Conservation (phyloP, 2,888 invertebrate genomes). For the Ophion costatus region DNA sequence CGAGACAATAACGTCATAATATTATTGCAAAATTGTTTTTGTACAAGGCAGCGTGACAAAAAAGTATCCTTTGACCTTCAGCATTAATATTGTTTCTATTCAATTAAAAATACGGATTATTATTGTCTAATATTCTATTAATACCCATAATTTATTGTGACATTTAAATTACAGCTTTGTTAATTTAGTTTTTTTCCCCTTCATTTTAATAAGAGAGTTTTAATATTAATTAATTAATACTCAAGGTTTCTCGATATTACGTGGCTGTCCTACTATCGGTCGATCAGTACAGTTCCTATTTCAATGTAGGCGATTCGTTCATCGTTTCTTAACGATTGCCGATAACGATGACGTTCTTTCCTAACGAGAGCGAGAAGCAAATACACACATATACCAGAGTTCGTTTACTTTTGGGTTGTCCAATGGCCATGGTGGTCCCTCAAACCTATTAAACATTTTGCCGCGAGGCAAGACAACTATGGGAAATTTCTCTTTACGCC, state of each 20-base stretch:
- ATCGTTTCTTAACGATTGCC: constrained; percentile 5
- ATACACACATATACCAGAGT: neutral
- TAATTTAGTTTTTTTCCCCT: neutral
- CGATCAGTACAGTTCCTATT: neutral
- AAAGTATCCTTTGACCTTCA: neutral
- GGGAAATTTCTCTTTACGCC: constrained; percentile 11
- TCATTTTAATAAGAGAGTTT: too few species aligned
- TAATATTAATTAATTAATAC: neutral
- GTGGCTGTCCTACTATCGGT: neutral
- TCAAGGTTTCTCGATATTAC: neutral
- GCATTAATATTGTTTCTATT: neutral
- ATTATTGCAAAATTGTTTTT: neutral
- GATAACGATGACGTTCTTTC: neutral
- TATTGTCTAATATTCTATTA: neutral
- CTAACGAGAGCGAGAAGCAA: neutral
- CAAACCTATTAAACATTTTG: neutral
- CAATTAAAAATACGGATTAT: neutral
- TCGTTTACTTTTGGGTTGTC: neutral
- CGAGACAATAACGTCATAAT: neutral
- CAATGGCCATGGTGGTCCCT: neutral
- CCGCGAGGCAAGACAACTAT: constrained; percentile 1
- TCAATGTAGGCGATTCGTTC: neutral
- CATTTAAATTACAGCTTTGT: neutral
- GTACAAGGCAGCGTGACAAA: neutral
- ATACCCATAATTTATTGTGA: neutral